Conservation (phyloP, 2,888 invertebrate genomes). For the Drosophila kanekoi region DNA sequence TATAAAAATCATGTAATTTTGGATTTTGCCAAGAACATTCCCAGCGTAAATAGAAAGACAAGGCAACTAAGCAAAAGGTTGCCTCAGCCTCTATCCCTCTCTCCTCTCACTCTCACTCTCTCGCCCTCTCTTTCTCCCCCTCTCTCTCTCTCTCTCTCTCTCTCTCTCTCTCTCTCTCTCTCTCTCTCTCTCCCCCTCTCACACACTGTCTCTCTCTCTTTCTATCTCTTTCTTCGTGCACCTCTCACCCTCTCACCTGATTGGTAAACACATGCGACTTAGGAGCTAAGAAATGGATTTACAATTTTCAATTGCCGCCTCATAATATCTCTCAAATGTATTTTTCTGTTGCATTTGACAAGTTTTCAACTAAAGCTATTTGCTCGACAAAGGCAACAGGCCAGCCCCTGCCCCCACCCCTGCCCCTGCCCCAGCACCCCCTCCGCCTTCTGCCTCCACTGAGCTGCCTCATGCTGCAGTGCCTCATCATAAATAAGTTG, state of each 20-base stretch:
- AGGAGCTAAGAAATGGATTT: conserved; percentile 32
- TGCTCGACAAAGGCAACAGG: conserved; percentile 56
- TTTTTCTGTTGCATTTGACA: conserved; percentile 58
- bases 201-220: not conserved
- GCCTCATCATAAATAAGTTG: conserved; percentile 62
- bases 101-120: no score
- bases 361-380: conserved; percentile 60
- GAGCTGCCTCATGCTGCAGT: conserved; percentile 20
- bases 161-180: not conserved
- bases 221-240: not conserved
- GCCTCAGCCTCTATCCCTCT: not conserved
- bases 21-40: not conserved
- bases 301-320: conserved; percentile 45
- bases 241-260: not conserved
- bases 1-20: no score
- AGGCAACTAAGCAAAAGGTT: conserved; percentile 25
- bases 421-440: not conserved
- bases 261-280: conserved; percentile 6
- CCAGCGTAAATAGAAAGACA: not conserved
- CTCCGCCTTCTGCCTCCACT: not conserved
- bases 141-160: not conserved
- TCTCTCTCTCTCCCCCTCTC: not conserved
- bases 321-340: conserved; percentile 30
- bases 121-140: no score
- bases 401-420: not conserved